Evolutionary conservation across 2,888 invertebrate species (phyloP).

Genomic region (Cantharis rustica): DNA sequence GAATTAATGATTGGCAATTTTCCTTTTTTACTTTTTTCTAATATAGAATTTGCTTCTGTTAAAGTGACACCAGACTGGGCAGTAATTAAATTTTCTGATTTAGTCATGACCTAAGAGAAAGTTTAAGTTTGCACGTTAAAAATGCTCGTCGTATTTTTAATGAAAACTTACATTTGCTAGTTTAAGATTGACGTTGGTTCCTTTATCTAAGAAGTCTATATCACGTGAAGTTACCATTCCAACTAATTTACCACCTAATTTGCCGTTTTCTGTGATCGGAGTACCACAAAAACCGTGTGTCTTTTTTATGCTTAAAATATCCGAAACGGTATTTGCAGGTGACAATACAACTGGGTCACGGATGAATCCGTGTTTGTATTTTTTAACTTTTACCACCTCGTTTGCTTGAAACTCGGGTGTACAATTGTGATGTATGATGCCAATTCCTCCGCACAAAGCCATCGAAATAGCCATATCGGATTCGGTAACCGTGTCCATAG

Average conservation of each 20-base stretch:
- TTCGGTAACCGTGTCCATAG: slow-evolving; percentile 99
- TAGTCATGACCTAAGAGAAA: slow-evolving; percentile 77
- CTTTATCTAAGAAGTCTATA: slow-evolving; percentile 67
- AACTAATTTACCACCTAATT: slow-evolving; percentile 89
- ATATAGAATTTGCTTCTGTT: slow-evolving; percentile 89
- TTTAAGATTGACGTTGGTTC: slow-evolving; percentile 67
- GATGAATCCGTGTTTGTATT: slow-evolving; percentile 99
- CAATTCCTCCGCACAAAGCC: slow-evolving; percentile 97
- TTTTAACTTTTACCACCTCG: slow-evolving; percentile 96
- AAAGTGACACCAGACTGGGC: slow-evolving; percentile 90
- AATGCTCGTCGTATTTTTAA: neutral
- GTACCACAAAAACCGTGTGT: slow-evolving; percentile 94
- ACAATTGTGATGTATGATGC: slow-evolving; percentile 97
- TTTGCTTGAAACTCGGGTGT: slow-evolving; percentile 91
- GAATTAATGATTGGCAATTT: slow-evolving; percentile 85
- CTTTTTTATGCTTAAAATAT: slow-evolving; percentile 88
- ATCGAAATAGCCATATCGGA: slow-evolving; percentile 99
- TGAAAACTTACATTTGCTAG: slow-evolving; percentile 63
- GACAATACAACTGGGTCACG: slow-evolving; percentile 94
- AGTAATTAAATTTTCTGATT: slow-evolving; percentile 81
- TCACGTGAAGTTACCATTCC: slow-evolving; percentile 98
- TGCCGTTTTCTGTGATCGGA: slow-evolving; percentile 94
- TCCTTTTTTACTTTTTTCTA: slow-evolving; percentile 97
- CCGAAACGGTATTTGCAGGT: slow-evolving; percentile 82
- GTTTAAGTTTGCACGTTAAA: neutral